A percentile compares a stretch with the other conserved stretches of the same genome.
These are phyloP conservation scores for Cephus nigrinus DNA, from an alignment of 2,888 invertebrate genomes.

Conservation along the genomic window DNA sequence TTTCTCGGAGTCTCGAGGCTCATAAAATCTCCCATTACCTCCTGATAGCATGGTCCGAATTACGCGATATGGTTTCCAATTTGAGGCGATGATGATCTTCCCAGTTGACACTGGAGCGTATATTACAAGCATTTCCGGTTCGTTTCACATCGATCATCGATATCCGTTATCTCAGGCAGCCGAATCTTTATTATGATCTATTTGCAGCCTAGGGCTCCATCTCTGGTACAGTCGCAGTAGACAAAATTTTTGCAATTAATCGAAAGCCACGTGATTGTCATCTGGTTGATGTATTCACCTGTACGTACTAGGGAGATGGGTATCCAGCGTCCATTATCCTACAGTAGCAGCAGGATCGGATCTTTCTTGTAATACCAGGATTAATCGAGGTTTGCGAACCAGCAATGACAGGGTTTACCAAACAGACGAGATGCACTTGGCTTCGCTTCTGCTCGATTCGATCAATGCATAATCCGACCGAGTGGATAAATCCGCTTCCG, in stretches of 20 bases:
- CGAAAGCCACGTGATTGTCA: background rate
- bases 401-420: background rate
- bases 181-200: background rate
- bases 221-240: background rate
- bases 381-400: background rate
- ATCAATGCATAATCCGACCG: background rate
- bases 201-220: background rate
- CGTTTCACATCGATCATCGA: background rate
- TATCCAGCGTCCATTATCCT: background rate
- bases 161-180: background rate
- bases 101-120: background rate
- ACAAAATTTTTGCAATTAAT: background rate
- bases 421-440: background rate
- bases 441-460: background rate
- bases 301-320: background rate
- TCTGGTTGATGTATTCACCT: background rate
- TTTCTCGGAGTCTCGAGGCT: background rate
- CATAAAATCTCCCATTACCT: constrained; percentile 34
- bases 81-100: constrained; percentile 41
- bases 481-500: background rate
- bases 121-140: background rate
- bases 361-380: background rate
- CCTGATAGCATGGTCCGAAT: constrained; percentile 53
- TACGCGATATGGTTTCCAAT: constrained; percentile 51
- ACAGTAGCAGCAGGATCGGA: background rate